A percentile compares a stretch with the other conserved stretches of the same genome.
phyloP scores from a whole-genome alignment of 2,113 vertebrate species.

The Arothron firmamentum region DNA sequence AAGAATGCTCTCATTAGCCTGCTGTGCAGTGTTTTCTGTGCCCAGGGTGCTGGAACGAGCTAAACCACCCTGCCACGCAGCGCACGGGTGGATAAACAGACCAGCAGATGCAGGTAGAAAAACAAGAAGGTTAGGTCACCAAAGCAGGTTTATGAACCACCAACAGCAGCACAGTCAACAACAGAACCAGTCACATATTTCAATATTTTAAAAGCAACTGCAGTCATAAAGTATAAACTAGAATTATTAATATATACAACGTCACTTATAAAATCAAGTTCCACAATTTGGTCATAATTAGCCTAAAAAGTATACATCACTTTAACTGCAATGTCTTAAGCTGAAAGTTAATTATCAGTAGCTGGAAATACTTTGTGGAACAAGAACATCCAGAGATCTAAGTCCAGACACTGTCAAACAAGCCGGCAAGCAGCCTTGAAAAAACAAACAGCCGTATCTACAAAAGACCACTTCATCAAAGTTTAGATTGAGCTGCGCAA shows the following conservation, averaged over 20 bases:
- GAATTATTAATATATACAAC: too few species aligned
- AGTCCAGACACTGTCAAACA: slow-evolving; percentile 47
- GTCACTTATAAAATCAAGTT: too few species aligned
- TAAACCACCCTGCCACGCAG: slow-evolving; percentile 48
- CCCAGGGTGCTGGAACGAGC: slow-evolving; percentile 46
- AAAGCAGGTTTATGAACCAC: slow-evolving; percentile 18
- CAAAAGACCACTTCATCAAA: slow-evolving; percentile 11
- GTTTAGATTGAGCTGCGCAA: slow-evolving; percentile 12
- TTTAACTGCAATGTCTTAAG: slow-evolving; percentile 32
- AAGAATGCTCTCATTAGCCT: slow-evolving; percentile 61
- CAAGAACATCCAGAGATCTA: slow-evolving; percentile 50
- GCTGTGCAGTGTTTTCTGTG: slow-evolving; percentile 45
- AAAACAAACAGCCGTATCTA: slow-evolving; percentile 41
- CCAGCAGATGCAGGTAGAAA: slow-evolving; percentile 51
- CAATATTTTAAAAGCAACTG: background rate
- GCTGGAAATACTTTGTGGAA: slow-evolving; percentile 42
- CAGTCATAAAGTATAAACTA: background rate
- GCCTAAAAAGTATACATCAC: slow-evolving; percentile 6
- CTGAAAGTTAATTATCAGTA: slow-evolving; percentile 43
- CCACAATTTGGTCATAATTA: slow-evolving; percentile 12
- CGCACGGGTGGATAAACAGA: slow-evolving; percentile 43
- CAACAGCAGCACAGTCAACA: background rate
- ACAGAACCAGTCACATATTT: background rate
- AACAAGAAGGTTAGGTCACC: slow-evolving; percentile 38
- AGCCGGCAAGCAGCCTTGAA: slow-evolving; percentile 20